Conservation (phyloP, 2,113 vertebrate species). For the Microcebus tavaratra region DNA sequence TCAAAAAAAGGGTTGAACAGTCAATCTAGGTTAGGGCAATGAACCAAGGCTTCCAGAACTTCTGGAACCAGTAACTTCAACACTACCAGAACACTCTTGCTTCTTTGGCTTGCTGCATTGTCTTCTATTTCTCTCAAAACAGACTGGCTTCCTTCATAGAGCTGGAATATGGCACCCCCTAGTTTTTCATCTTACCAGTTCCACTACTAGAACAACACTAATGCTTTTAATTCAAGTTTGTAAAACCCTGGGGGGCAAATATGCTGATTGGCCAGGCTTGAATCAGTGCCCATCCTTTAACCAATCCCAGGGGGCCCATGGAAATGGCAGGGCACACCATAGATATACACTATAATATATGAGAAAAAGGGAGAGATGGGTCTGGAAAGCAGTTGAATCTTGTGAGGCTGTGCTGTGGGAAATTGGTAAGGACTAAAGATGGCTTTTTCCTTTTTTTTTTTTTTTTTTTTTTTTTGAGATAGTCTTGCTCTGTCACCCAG, state of each 20-base stretch:
- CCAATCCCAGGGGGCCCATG: background rate
- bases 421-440: background rate
- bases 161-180: background rate
- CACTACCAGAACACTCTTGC: background rate
- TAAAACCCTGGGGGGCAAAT: background rate
- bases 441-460: background rate
- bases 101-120: background rate
- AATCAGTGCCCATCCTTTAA: background rate
- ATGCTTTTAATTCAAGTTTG: background rate
- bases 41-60: background rate
- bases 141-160: background rate
- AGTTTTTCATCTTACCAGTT: background rate
- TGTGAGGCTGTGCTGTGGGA: background rate
- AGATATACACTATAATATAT: background rate
- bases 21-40: background rate
- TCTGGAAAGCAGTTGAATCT: background rate
- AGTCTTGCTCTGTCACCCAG: too few relatives aligned
- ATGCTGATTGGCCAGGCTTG: background rate
- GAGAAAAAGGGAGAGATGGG: background rate
- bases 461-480: too few relatives aligned
- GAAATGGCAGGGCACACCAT: background rate
- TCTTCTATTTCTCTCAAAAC: slow-evolving; percentile 18
- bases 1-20: background rate
- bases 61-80: background rate
- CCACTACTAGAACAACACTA: background rate